Evolutionary conservation across 2,113 vertebrate species (phyloP).

Genomic region (Nothocercus nigrocapillus): DNA sequence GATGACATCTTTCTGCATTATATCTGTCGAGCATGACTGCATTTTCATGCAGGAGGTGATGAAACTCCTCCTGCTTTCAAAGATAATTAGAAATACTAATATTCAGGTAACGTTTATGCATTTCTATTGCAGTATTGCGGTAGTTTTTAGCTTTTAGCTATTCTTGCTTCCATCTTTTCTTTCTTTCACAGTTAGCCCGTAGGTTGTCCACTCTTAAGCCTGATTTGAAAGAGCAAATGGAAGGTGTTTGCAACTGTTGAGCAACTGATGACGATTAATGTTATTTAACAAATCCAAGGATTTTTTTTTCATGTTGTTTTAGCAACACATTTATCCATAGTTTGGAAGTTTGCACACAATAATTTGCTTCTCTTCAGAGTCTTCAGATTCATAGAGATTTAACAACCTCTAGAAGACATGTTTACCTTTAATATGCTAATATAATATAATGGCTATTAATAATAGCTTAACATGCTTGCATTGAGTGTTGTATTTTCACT

Average conservation of each 20-base stretch:
- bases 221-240: not conserved
- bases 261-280: not conserved
- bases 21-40: not conserved
- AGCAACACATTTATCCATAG: not conserved
- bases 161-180: not conserved
- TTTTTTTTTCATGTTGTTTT: not conserved
- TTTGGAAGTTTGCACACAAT: not conserved
- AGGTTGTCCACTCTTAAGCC: not conserved
- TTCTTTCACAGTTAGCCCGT: not conserved
- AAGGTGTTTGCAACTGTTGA: not conserved
- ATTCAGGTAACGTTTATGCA: not conserved
- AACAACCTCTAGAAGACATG: not conserved
- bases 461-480: not conserved
- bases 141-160: not conserved
- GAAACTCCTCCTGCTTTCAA: not conserved
- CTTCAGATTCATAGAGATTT: not conserved
- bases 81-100: not conserved
- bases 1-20: not conserved
- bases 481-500: not conserved
- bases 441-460: not conserved
- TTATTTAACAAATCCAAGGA: not conserved
- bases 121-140: not conserved
- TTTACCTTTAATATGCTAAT: too few species aligned
- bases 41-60: not conserved
- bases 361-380: not conserved